Conservation (phyloP, 2,797 vertebrate genomes). For the Schizothorax lantsangensis region DNA sequence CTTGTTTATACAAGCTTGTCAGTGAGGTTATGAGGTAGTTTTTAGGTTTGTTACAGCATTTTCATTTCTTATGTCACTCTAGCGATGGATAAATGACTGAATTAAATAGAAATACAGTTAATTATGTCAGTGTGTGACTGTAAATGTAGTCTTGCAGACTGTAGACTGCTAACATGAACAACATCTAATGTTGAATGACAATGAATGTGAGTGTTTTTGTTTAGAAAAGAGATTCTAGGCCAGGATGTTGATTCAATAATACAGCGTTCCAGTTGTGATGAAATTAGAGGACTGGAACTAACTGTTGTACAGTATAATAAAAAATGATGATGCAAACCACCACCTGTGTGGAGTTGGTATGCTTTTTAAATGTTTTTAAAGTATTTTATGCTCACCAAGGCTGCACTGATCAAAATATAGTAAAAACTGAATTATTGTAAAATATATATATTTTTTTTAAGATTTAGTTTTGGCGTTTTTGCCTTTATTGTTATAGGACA, state of each 20-base stretch:
- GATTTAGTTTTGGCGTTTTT: no score
- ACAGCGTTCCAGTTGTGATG: no score
- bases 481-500: no score
- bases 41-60: background rate
- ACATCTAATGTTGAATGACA: background rate
- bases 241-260: background rate
- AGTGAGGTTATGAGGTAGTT: background rate
- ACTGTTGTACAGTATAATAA: background rate
- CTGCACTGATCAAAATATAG: background rate
- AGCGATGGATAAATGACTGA: background rate
- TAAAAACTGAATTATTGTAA: background rate
- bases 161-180: background rate
- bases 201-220: background rate
- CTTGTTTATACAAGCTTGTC: background rate
- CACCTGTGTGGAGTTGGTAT: background rate
- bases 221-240: no score
- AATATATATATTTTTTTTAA: no score
- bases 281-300: background rate
- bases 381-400: no score
- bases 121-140: background rate
- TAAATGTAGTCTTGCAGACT: background rate
- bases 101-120: background rate
- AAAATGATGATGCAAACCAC: background rate
- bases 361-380: background rate
- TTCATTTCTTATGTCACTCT: background rate